Conservation (phyloP, 2,797 vertebrate genomes). For the Karalla daura region DNA sequence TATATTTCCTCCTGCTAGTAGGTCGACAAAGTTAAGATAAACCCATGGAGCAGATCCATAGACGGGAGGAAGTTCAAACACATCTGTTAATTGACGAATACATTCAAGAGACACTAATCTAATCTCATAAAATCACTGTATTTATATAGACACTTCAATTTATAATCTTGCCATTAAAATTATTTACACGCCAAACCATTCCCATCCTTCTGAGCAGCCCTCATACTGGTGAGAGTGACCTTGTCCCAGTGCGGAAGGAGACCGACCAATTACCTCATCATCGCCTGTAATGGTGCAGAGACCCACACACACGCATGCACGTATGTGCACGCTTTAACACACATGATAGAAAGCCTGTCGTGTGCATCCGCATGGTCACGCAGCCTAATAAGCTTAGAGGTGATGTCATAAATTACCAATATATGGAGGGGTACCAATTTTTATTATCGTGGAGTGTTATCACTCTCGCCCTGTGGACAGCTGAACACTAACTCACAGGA, state of each 20-base stretch:
- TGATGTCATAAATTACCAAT: conserved; percentile 53
- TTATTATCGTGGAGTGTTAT: conserved; percentile 45
- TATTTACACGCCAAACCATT: conserved; percentile 3
- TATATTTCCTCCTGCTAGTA: too few species aligned
- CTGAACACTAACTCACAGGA: conserved; percentile 52
- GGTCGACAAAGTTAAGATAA: too few species aligned
- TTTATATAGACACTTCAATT: neutral
- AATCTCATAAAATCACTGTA: neutral
- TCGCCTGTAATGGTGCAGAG: conserved; percentile 36
- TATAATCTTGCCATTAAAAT: neutral
- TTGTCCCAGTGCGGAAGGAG: conserved; percentile 54
- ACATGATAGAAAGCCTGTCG: conserved; percentile 36
- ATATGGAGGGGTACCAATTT: conserved; percentile 49
- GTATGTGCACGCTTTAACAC: conserved; percentile 32
- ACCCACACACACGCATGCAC: conserved; percentile 12
- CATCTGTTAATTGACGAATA: too few species aligned
- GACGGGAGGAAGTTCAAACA: too few species aligned
- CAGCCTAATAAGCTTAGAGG: conserved; percentile 50
- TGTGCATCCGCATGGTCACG: conserved; percentile 25
- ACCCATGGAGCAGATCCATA: too few species aligned
- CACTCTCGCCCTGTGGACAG: conserved; percentile 15
- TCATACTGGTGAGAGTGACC: conserved; percentile 47
- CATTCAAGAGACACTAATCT: neutral
- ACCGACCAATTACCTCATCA: conserved; percentile 48
- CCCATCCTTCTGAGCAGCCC: conserved; percentile 6